These are phyloP conservation scores for Heliopora coerulea DNA, from an alignment of 92 coral and sea anemone genomes.

Conservation along the genomic window DNA sequence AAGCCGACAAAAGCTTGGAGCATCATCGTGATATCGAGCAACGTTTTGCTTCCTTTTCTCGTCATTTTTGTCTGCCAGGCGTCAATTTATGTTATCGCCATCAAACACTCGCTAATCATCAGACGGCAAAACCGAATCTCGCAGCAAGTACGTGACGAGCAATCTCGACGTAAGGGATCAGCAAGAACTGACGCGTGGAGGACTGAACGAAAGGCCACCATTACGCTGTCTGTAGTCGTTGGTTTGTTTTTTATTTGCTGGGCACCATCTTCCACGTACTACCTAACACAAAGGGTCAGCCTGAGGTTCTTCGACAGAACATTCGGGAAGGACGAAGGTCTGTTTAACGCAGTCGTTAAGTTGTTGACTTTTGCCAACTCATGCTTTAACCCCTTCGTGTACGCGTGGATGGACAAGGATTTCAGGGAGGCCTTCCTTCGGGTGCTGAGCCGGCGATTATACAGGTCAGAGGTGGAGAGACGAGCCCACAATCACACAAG, in stretches of 20 bases:
- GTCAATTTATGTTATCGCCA: conserved; percentile 18
- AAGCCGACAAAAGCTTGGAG: conserved; percentile 29
- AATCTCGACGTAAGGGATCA: neutral
- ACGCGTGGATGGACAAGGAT: conserved; percentile 88
- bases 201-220: conserved; percentile 72
- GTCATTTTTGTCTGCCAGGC: conserved; percentile 8
- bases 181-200: conserved; percentile 23
- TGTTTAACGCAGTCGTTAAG: conserved; percentile 79
- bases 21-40: conserved; percentile 6
- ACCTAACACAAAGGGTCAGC: conserved; percentile 68
- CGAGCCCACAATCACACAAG: neutral
- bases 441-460: conserved; percentile 36
- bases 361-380: conserved; percentile 79
- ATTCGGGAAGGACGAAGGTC: conserved; percentile 37
- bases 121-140: neutral
- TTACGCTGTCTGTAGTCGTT: conserved; percentile 83
- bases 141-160: neutral
- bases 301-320: conserved; percentile 61
- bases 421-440: conserved; percentile 74
- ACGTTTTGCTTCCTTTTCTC: conserved; percentile 24
- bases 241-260: conserved; percentile 82
- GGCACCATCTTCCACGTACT: conserved; percentile 89
- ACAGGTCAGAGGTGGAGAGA: neutral
- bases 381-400: conserved; percentile 83
- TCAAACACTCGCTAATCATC: conserved; percentile 21